Percentiles rank a stretch among this genome's conserved stretches.
phyloP scores from a whole-genome alignment of 2,797 vertebrate species.

The Sebastes wilsoni region DNA sequence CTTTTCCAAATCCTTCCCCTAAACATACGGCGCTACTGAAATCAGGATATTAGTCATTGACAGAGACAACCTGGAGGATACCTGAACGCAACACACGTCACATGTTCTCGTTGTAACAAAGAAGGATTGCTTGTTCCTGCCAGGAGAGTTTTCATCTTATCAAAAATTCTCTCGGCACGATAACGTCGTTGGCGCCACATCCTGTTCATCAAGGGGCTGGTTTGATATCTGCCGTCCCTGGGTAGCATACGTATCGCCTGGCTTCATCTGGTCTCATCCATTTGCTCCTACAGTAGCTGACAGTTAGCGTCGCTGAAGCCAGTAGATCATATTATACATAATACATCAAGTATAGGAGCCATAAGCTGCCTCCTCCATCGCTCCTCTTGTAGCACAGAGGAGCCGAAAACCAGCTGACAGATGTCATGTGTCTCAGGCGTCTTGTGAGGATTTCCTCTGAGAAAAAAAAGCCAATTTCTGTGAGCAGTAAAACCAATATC shows the following conservation, averaged over 20 bases:
- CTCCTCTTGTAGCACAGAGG: not conserved
- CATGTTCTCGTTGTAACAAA: not conserved
- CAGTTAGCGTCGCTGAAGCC: constrained; percentile 49
- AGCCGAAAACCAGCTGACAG: constrained; percentile 10
- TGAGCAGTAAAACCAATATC: constrained; percentile 24
- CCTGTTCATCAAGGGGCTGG: constrained; percentile 23
- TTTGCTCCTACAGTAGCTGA: constrained; percentile 48
- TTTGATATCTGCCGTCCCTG: constrained; percentile 42
- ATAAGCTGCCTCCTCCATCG: constrained; percentile 30
- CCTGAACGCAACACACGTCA: constrained; percentile 13
- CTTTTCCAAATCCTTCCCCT: not conserved
- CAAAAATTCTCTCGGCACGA: constrained; percentile 36
- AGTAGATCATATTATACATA: constrained; percentile 48
- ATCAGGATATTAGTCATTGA: constrained; percentile 18
- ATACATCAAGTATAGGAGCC: constrained; percentile 57
- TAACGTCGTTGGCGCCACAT: not conserved
- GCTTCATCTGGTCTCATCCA: constrained; percentile 52
- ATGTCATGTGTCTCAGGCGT: not conserved
- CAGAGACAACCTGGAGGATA: constrained; percentile 17
- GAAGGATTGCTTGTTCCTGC: not conserved
- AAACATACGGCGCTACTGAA: not conserved
- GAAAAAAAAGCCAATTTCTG: constrained; percentile 41
- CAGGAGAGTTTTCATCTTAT: constrained; percentile 37
- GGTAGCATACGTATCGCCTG: constrained; percentile 27
- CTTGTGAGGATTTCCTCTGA: constrained; percentile 11